These are phyloP conservation scores for Prietella phreatophila DNA, from an alignment of 2,113 vertebrate genomes.

Conservation along the genomic window DNA sequence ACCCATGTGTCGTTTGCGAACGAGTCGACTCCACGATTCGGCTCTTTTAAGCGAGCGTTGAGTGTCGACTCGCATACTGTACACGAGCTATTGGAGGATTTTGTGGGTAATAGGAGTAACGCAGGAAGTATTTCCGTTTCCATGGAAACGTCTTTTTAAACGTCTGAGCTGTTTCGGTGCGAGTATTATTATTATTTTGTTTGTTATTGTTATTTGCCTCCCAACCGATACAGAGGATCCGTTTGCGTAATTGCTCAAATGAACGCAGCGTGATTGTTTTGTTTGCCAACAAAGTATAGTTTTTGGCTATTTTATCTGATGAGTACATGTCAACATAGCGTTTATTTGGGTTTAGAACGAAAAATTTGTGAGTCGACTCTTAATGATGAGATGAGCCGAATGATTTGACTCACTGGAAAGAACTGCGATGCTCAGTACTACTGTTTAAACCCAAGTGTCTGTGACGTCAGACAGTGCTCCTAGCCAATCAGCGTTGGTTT, in stretches of 20 bases:
- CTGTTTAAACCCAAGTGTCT: constrained; percentile 37
- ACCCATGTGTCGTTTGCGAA: background rate
- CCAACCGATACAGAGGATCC: background rate
- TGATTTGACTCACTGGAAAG: background rate
- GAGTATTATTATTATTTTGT: no score
- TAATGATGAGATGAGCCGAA: background rate
- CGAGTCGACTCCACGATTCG: background rate
- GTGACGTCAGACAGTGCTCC: constrained; percentile 41
- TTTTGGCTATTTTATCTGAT: background rate
- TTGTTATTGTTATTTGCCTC: background rate
- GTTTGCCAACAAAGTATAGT: background rate
- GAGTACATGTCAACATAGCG: background rate
- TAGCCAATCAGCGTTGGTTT: constrained; percentile 17
- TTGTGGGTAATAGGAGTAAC: no score
- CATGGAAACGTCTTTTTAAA: background rate
- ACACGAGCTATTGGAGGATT: background rate
- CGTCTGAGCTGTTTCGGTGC: background rate
- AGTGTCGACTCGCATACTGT: background rate
- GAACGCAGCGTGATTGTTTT: background rate
- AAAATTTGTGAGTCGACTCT: background rate
- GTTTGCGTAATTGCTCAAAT: background rate
- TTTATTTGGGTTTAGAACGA: background rate
- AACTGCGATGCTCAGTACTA: background rate
- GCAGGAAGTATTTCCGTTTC: no score
- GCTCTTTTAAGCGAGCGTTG: background rate